These are phyloP conservation scores for Aromia moschata DNA, from an alignment of 2,888 invertebrate genomes.

Conservation along the genomic window DNA sequence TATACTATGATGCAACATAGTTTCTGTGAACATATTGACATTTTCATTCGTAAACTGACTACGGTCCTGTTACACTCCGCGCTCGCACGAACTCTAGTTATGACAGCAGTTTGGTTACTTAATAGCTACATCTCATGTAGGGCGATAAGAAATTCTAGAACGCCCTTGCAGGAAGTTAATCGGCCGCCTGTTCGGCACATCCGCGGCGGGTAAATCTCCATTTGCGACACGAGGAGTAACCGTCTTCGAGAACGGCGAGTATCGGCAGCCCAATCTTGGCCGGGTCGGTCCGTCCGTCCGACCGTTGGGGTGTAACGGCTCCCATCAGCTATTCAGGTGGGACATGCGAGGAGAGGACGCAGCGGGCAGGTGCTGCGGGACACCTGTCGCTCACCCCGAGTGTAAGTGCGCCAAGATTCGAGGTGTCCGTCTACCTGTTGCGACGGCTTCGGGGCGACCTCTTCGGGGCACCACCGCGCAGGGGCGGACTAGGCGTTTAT, in stretches of 20 bases:
- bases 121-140: no score
- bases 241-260: conserved; percentile 21
- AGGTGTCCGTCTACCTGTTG: conserved; percentile 21
- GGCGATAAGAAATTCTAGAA: no score
- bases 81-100: no score
- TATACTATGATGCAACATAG: no score
- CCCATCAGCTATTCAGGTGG: conserved; percentile 56
- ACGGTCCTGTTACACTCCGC: no score
- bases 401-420: conserved; percentile 34
- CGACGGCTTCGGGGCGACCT: conserved; percentile 13
- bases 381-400: conserved; percentile 51
- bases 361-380: conserved; percentile 53
- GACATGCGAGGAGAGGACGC: conserved; percentile 55
- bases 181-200: conserved; percentile 23
- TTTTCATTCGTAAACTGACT: no score
- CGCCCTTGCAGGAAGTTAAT: conserved; percentile 20
- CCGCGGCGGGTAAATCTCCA: conserved; percentile 16
- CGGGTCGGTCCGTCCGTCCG: conserved; percentile 23
- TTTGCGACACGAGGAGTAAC: conserved; percentile 21
- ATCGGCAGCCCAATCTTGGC: conserved; percentile 26
- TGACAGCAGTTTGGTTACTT: no score
- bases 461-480: no score
- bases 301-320: conserved; percentile 54
- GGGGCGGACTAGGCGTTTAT: no score
- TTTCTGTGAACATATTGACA: no score